Evolutionary conservation across 1,140 invertebrate genomes (phyloP).

Genomic region (Phthorimaea operculella): DNA sequence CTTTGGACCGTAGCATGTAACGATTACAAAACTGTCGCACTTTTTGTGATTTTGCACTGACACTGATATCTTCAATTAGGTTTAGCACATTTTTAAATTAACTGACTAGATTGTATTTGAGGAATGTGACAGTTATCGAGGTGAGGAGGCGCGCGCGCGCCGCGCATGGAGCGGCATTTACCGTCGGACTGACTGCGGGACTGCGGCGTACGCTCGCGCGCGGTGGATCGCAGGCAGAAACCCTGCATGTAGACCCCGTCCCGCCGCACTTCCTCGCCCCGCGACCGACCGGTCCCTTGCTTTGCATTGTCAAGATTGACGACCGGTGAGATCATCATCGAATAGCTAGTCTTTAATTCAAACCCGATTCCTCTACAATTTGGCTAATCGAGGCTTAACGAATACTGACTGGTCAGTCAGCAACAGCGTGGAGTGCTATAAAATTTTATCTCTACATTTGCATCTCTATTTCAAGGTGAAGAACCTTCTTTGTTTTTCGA

Average conservation of each 20-base stretch:
- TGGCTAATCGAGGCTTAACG: not conserved
- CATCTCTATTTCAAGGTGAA: too few relatives aligned
- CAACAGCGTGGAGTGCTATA: too few relatives aligned
- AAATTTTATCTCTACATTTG: too few relatives aligned
- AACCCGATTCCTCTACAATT: slow-evolving; percentile 26
- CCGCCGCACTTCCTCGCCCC: slow-evolving; percentile 33
- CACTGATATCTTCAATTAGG: slow-evolving; percentile 20
- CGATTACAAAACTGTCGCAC: slow-evolving; percentile 36
- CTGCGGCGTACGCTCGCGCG: not conserved
- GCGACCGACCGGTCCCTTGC: slow-evolving; percentile 52
- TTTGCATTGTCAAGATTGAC: slow-evolving; percentile 65
- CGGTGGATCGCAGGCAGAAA: slow-evolving; percentile 38
- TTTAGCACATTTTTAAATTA: slow-evolving; percentile 39
- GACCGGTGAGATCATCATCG: slow-evolving; percentile 58
- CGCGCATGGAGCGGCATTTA: slow-evolving; percentile 51
- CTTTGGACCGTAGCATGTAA: slow-evolving; percentile 59
- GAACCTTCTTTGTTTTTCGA: too few relatives aligned
- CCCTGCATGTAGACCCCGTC: slow-evolving; percentile 45
- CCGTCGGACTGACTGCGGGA: slow-evolving; percentile 27
- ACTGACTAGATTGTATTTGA: slow-evolving; percentile 40
- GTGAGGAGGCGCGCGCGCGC: slow-evolving; percentile 52
- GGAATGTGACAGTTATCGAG: slow-evolving; percentile 30
- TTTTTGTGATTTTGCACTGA: slow-evolving; percentile 32
- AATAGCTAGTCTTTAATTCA: slow-evolving; percentile 40
- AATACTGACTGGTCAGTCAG: not conserved